Percentiles rank a stretch among this genome's conserved stretches.
These are phyloP conservation scores for Galago senegalensis DNA, from an alignment of 2,797 vertebrate genomes.

Conservation along the genomic window DNA sequence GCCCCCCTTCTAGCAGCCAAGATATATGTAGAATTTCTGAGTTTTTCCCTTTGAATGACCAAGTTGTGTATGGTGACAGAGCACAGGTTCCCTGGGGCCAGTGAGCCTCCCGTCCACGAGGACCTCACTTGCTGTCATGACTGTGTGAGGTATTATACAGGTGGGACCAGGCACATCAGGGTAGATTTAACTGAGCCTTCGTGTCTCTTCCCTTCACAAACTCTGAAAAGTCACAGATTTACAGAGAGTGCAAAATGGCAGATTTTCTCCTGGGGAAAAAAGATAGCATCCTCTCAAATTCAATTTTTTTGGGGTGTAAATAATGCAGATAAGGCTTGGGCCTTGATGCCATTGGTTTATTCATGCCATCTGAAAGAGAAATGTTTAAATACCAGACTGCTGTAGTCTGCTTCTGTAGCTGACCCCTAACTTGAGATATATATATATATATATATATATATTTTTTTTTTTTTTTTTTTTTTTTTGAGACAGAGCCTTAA, in stretches of 20 bases:
- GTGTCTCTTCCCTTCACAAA: background rate
- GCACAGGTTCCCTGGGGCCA: background rate
- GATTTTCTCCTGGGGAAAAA: constrained; percentile 21
- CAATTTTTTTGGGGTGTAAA: background rate
- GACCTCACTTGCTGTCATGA: too few species aligned
- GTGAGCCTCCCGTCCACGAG: background rate
- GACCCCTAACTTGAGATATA: background rate
- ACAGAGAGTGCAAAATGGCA: background rate
- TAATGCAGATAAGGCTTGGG: background rate
- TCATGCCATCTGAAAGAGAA: background rate
- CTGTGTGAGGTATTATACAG: background rate
- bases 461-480: too few species aligned
- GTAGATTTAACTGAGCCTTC: background rate
- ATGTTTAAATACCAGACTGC: background rate
- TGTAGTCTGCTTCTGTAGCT: background rate
- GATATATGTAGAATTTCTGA: background rate
- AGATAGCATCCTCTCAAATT: background rate
- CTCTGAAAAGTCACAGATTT: background rate
- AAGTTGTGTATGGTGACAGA: background rate
- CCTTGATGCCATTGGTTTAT: background rate
- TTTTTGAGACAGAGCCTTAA: too few species aligned
- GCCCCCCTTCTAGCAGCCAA: background rate
- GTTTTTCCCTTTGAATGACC: background rate
- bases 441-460: too few species aligned
- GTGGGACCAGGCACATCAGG: background rate